phyloP scores from a whole-genome alignment of 1,140 invertebrate genomes.

The Cataglyphis hispanica region DNA sequence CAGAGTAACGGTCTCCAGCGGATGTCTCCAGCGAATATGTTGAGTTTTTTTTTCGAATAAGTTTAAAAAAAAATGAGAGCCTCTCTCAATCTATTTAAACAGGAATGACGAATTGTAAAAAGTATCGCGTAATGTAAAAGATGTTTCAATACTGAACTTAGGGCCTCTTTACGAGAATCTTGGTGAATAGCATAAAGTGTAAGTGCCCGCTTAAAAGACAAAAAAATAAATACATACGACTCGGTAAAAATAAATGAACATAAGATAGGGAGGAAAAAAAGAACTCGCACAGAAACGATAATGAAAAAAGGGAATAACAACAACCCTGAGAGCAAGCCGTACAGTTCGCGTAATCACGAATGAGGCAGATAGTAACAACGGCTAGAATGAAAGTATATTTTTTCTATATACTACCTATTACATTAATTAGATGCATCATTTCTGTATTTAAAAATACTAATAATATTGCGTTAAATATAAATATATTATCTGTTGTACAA shows the following conservation, averaged over 20 bases:
- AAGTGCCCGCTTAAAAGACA: constrained; percentile 19
- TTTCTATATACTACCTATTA: constrained; percentile 82
- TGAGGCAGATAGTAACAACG: constrained; percentile 75
- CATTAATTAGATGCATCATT: constrained; percentile 80
- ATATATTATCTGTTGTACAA: constrained; percentile 81
- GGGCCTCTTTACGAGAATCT: not conserved
- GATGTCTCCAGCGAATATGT: constrained; percentile 4
- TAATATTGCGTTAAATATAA: constrained; percentile 83
- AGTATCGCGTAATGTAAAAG: not conserved
- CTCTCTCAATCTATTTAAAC: not conserved
- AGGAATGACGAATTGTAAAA: constrained; percentile 16
- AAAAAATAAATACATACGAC: constrained; percentile 28
- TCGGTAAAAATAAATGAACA: constrained; percentile 33
- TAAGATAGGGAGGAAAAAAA: constrained; percentile 47
- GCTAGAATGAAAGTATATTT: constrained; percentile 79
- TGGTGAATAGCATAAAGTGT: not conserved
- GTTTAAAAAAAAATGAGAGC: constrained; percentile 2
- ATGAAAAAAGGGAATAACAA: constrained; percentile 75
- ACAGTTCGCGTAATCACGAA: constrained; percentile 58
- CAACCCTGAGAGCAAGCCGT: constrained; percentile 83
- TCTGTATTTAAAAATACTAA: constrained; percentile 84
- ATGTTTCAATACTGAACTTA: constrained; percentile 4
- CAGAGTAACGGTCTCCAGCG: not conserved
- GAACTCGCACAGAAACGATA: constrained; percentile 42
- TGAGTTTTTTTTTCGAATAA: not conserved